Evolutionary conservation across 2,113 vertebrate species (phyloP).

Genomic region (Centropristis striata): DNA sequence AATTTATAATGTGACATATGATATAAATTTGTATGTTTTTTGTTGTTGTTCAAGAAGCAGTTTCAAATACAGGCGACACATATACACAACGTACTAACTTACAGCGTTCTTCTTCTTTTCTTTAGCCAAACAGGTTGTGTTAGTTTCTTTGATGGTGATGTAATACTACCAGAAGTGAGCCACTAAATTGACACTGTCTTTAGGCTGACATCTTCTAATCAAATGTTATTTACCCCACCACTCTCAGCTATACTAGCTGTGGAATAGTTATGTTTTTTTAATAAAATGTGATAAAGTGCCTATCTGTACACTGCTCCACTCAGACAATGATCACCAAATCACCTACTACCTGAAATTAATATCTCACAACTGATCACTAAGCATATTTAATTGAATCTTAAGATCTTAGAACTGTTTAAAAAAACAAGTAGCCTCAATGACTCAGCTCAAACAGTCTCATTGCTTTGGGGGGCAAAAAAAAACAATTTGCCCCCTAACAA

Average conservation of each 20-base stretch:
- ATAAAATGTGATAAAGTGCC: too few relatives aligned
- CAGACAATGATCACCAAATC: not conserved
- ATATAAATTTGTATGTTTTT: not conserved
- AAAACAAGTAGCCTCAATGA: not conserved
- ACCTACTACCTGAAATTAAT: not conserved
- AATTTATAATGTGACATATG: not conserved
- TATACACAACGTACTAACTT: too few relatives aligned
- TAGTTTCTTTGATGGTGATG: not conserved
- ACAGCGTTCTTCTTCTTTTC: not conserved
- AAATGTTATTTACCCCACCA: not conserved
- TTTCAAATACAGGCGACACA: not conserved
- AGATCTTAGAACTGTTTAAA: not conserved
- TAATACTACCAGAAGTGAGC: not conserved
- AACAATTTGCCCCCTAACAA: not conserved
- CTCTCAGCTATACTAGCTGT: not conserved
- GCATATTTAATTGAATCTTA: not conserved
- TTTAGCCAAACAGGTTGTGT: constrained; percentile 16
- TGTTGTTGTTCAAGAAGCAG: not conserved
- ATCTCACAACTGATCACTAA: not conserved
- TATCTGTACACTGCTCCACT: not conserved
- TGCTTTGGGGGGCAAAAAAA: not conserved
- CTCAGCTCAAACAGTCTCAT: not conserved
- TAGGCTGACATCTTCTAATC: not conserved
- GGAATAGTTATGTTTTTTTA: too few relatives aligned
- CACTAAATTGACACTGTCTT: not conserved